Conservation (phyloP, 30 jellyfish, hydroid and myxozoan species). For the Rhopilema esculentum region DNA sequence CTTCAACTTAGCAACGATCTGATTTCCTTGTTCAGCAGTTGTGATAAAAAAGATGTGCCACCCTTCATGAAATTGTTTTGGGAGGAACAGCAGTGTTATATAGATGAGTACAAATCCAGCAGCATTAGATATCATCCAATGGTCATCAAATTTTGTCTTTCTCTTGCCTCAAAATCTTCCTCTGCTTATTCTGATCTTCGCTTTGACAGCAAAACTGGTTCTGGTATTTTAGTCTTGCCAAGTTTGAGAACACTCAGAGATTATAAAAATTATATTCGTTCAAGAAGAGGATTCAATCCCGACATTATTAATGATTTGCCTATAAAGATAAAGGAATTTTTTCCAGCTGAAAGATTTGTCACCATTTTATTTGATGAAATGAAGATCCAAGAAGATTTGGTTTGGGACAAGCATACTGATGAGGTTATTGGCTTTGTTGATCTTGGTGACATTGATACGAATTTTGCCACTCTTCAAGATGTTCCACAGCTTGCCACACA, state of each 20-base stretch:
- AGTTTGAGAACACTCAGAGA: conserved; percentile 78
- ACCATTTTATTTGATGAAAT: conserved; percentile 24
- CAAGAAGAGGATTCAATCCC: conserved; percentile 62
- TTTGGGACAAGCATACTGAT: conserved; percentile 51
- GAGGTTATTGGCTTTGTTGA: too few relatives aligned
- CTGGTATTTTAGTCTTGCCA: too few relatives aligned
- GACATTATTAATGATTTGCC: conserved; percentile 38
- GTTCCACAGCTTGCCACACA: too few relatives aligned
- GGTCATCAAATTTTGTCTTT: conserved; percentile 76
- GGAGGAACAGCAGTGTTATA: conserved; percentile 76
- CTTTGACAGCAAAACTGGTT: conserved; percentile 73
- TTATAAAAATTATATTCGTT: conserved; percentile 45
- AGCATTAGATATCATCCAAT: too few relatives aligned
- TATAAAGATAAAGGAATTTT: neutral
- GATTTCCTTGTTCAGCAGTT: conserved; percentile 13
- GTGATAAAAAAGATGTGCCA: conserved; percentile 22
- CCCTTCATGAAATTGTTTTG: conserved; percentile 85
- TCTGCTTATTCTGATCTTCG: conserved; percentile 48
- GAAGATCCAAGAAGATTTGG: conserved; percentile 29
- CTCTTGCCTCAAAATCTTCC: conserved; percentile 63
- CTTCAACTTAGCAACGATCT: too few relatives aligned
- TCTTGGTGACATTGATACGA: too few relatives aligned
- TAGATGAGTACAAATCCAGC: conserved; percentile 31
- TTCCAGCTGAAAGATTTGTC: neutral
- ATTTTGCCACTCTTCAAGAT: too few relatives aligned